Conservation (phyloP, 1,140 invertebrate species). For the Frieseomelitta varia region DNA sequence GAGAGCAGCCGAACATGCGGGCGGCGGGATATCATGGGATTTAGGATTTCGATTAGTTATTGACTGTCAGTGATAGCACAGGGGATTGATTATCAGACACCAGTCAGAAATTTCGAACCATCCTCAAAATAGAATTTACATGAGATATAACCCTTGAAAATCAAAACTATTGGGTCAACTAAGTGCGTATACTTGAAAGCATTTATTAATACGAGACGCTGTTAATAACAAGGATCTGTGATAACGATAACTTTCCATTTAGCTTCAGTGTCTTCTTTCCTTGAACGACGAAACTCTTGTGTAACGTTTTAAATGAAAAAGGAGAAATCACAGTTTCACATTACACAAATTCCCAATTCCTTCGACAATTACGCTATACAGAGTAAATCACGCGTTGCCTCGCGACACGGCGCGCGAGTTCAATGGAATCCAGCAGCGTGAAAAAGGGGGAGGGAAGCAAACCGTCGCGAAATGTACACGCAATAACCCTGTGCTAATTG, state of each 20-base stretch:
- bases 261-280: no score
- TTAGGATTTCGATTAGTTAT: conserved; percentile 34
- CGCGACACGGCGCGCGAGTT: no score
- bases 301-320: no score
- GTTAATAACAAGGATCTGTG: no score
- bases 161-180: not conserved
- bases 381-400: not conserved
- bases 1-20: conserved; percentile 15
- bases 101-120: not conserved
- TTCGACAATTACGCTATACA: not conserved
- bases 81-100: not conserved
- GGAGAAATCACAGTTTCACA: no score
- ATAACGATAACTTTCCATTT: no score
- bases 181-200: no score
- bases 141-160: not conserved
- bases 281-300: no score
- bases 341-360: not conserved
- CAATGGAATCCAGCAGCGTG: no score
- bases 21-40: conserved; percentile 16
- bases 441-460: not conserved
- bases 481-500: conserved; percentile 19
- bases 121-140: not conserved
- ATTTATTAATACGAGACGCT: no score
- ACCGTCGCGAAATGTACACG: not conserved
- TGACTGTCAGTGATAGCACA: not conserved